These are phyloP conservation scores for Argyra leucocephala DNA, from an alignment of 2,888 invertebrate genomes.

Conservation along the genomic window DNA sequence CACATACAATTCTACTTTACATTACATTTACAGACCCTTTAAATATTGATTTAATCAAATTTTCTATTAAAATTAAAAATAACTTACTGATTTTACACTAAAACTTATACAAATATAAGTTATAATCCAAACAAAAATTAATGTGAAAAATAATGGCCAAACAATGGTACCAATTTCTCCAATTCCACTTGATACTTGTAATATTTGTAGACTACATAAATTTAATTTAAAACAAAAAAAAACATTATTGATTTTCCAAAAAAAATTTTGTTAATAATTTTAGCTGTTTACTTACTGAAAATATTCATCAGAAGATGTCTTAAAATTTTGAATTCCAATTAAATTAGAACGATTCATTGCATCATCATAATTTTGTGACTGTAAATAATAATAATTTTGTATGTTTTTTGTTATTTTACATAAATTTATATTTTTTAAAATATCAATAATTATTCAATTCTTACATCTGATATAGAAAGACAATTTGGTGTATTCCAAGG, in stretches of 20 bases:
- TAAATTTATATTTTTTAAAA: no score
- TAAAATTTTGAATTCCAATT: slow-evolving; percentile 14
- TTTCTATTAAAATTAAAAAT: neutral
- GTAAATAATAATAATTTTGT: no score
- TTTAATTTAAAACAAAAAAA: neutral
- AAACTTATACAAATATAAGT: slow-evolving; percentile 77
- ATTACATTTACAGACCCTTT: no score
- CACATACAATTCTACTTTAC: no score
- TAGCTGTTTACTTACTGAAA: slow-evolving; percentile 57
- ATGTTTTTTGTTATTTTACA: no score
- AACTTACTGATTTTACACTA: slow-evolving; percentile 63
- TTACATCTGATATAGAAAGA: slow-evolving; percentile 29
- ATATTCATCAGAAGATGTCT: slow-evolving; percentile 71
- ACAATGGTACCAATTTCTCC: slow-evolving; percentile 66
- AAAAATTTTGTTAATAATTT: no score
- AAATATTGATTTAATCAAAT: neutral
- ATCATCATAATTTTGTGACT: no score
- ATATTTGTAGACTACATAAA: slow-evolving; percentile 60
- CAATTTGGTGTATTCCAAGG: slow-evolving; percentile 75
- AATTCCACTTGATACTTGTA: slow-evolving; percentile 66
- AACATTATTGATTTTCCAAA: no score
- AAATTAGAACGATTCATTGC: no score
- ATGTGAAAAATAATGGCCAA: slow-evolving; percentile 67
- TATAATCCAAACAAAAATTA: slow-evolving; percentile 67
- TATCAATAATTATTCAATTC: no score